phyloP scores from a whole-genome alignment of 2,888 invertebrate genomes.

The Plebejus anna region DNA sequence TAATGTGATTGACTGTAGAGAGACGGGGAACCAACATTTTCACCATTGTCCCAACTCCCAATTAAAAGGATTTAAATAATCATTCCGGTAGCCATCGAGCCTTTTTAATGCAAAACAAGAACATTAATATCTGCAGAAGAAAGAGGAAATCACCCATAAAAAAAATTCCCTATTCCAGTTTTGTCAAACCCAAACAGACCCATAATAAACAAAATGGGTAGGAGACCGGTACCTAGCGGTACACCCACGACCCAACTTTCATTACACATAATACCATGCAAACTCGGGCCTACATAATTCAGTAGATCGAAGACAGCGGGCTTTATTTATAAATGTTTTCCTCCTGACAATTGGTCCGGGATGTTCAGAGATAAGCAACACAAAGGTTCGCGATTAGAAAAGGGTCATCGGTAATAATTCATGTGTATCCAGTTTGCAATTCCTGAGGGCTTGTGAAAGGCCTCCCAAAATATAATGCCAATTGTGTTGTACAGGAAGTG shows the following conservation, averaged over 20 bases:
- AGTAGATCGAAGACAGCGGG: not conserved
- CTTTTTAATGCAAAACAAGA: too few relatives aligned
- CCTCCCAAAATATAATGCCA: not conserved
- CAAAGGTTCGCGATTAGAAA: conserved; percentile 9
- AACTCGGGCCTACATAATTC: not conserved
- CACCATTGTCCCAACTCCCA: too few relatives aligned
- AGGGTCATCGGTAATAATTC: conserved; percentile 5
- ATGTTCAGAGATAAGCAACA: not conserved
- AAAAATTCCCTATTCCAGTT: not conserved
- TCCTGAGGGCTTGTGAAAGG: not conserved
- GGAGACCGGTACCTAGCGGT: not conserved
- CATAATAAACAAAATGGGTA: not conserved
- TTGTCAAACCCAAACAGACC: not conserved
- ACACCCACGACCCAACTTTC: not conserved
- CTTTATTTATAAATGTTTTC: conserved; percentile 4
- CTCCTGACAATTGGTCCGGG: not conserved
- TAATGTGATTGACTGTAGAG: too few relatives aligned
- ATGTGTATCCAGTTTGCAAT: conserved; percentile 4
- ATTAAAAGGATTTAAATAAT: too few relatives aligned
- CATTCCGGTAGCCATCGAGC: too few relatives aligned
- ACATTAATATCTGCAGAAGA: not conserved
- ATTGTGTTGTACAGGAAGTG: not conserved
- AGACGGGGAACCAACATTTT: too few relatives aligned
- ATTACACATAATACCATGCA: not conserved
- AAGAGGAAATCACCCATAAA: not conserved